Evolutionary conservation across 2,113 vertebrate species (phyloP).

Genomic region (Microcebus jonahi): DNA sequence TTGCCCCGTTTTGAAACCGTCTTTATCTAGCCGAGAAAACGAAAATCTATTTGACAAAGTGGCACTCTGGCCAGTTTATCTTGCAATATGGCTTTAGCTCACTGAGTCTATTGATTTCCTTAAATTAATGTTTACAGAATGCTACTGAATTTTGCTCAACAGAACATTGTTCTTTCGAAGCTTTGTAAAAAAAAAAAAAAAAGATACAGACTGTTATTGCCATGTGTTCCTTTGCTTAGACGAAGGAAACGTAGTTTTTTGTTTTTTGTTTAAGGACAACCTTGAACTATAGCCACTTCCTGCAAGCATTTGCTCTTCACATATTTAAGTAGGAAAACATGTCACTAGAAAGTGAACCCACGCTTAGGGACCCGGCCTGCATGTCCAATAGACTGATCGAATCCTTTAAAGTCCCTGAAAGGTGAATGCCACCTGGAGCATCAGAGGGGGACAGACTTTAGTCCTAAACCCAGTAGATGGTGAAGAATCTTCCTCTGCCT

Average conservation of each 20-base stretch:
- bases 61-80: slow-evolving; percentile 92
- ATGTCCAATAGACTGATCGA: slow-evolving; percentile 32
- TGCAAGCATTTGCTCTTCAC: slow-evolving; percentile 84
- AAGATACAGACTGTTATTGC: slow-evolving; percentile 85
- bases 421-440: slow-evolving; percentile 53
- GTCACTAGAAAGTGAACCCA: slow-evolving; percentile 73
- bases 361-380: slow-evolving; percentile 63
- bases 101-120: slow-evolving; percentile 92
- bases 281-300: slow-evolving; percentile 88
- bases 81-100: slow-evolving; percentile 92
- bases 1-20: slow-evolving; percentile 90
- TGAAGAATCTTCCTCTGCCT: slow-evolving; percentile 72
- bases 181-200: slow-evolving; percentile 82
- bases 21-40: slow-evolving; percentile 93
- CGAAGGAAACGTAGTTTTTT: slow-evolving; percentile 79
- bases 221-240: slow-evolving; percentile 86
- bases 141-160: slow-evolving; percentile 90
- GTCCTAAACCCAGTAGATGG: slow-evolving; percentile 63
- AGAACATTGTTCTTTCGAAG: slow-evolving; percentile 91
- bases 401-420: slow-evolving; percentile 58
- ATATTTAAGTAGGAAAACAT: slow-evolving; percentile 83
- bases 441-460: slow-evolving; percentile 46
- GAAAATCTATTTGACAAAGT: slow-evolving; percentile 94
- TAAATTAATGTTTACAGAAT: slow-evolving; percentile 93
- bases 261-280: slow-evolving; percentile 79